Conservation (phyloP, 2,888 invertebrate species). For the Phyllotreta cruciferae region DNA sequence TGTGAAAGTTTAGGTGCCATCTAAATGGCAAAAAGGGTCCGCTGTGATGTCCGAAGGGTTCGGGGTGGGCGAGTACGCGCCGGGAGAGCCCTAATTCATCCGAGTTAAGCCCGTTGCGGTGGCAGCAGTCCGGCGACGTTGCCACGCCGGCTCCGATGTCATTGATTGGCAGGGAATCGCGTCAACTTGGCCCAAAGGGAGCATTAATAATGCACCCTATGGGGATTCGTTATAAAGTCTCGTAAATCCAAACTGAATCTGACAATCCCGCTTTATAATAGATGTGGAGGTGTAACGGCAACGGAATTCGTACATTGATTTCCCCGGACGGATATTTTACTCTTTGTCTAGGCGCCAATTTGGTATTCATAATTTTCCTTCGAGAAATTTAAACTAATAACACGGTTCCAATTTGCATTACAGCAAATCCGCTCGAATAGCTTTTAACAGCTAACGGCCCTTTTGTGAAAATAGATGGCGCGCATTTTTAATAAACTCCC, state of each 20-base stretch:
- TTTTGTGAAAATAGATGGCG: not conserved
- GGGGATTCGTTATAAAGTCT: conserved; percentile 55
- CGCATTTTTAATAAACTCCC: conserved; percentile 4
- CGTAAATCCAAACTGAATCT: conserved; percentile 47
- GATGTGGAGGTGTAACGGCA: conserved; percentile 31
- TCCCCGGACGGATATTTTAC: conserved; percentile 19
- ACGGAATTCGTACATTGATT: conserved; percentile 30
- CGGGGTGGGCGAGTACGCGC: conserved; percentile 30
- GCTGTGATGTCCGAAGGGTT: conserved; percentile 14
- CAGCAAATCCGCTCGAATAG: no score
- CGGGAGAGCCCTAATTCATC: conserved; percentile 54
- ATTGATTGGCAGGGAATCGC: conserved; percentile 59
- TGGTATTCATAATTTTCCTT: not conserved
- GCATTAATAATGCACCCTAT: conserved; percentile 58
- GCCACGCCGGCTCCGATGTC: conserved; percentile 49
- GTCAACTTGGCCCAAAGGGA: conserved; percentile 56
- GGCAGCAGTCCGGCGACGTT: conserved; percentile 44
- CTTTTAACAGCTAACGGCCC: no score
- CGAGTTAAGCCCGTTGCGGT: conserved; percentile 53
- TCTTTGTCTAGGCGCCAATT: conserved; percentile 1
- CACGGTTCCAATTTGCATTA: no score
- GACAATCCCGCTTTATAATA: conserved; percentile 31
- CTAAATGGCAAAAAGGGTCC: not conserved
- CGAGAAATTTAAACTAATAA: no score
- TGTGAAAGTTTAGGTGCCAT: no score